Base-by-base conservation (phyloP, 1,140 invertebrate genomes). In the Magallana gigas region DNA sequence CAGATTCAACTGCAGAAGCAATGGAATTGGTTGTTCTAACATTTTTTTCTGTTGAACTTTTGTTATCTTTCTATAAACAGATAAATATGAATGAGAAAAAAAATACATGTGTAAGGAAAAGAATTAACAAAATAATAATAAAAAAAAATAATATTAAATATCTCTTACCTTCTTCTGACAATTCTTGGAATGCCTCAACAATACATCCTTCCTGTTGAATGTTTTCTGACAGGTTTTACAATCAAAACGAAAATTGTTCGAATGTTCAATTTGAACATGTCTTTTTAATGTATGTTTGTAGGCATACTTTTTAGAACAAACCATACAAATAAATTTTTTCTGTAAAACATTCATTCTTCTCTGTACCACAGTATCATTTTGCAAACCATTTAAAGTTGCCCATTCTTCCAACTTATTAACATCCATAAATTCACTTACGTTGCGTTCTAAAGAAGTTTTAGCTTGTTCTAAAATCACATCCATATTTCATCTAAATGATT, bases 231-330 rank as follows among this genome's bases (percentile, higher is more conserved):
- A 12, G 11, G 11, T 60, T 11, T 60, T 16, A 60, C 59, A 60
- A 16, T 12, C 11, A 11, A 60, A 60, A 60, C 59, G 59, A 60
- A 60, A 60, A 12, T 60, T 16, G 59, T 60, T 16, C 59, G 16
- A 60, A 60, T 60, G 16, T 60, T 12, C 8, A 16, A 60, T 60
- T 60, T 16, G 59, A 60, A 60, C 11, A 16, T 60, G 59, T 60
- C 59, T 60, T 60, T 60, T 11, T 60, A 60, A 60, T 60, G 59
- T 60, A 60, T 60, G 59, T 60, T 60, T 60, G 59, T 60, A 60
- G 16, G 59, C 59, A 60, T 16, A 60, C 16, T 60, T 11, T 60
- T 60, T 12, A 60, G 59, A 60, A 60, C 59, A 60, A 11, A 60
- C 8, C 59, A 60, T 60, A 60, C 59, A 12, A 11, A 12, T 60